Evolutionary conservation across 2,888 invertebrate genomes (phyloP).

Genomic region (Anagyrus pseudococci): DNA sequence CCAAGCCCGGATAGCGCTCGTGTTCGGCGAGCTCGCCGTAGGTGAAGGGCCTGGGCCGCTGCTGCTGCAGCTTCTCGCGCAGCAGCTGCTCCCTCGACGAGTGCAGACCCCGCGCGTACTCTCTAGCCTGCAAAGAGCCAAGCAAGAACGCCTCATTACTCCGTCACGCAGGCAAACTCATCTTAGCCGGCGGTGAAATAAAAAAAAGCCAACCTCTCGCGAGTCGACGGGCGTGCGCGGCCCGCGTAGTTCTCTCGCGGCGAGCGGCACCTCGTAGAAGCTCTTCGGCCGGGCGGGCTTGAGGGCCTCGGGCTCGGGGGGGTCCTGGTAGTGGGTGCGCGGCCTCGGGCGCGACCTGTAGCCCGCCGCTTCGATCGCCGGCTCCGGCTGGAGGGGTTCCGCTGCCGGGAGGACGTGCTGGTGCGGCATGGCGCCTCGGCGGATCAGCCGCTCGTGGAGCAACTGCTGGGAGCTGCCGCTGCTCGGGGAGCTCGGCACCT

Average conservation of each 20-base stretch:
- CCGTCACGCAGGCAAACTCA: too few species aligned
- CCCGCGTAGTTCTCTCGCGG: conserved; percentile 54
- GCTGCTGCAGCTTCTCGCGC: conserved; percentile 32
- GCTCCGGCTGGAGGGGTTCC: conserved; percentile 9
- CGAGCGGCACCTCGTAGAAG: conserved; percentile 57
- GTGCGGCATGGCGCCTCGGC: conserved; percentile 37
- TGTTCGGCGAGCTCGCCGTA: conserved; percentile 66
- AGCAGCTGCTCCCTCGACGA: conserved; percentile 19
- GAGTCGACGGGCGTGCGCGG: conserved; percentile 51
- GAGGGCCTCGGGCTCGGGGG: conserved; percentile 52
- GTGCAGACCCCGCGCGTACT: conserved; percentile 34
- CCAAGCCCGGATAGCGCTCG: conserved; percentile 66
- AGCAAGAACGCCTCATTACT: too few species aligned
- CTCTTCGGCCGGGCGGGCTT: conserved; percentile 57
- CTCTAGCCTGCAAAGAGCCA: conserved; percentile 16
- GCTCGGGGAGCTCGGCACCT: conserved; percentile 1
- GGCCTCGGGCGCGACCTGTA: conserved; percentile 41
- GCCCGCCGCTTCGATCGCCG: conserved; percentile 47
- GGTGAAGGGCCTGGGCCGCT: conserved; percentile 51
- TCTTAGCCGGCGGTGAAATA: too few species aligned
- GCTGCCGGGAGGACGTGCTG: conserved; percentile 16
- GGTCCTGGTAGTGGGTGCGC: conserved; percentile 54
- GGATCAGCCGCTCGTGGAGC: conserved; percentile 44
- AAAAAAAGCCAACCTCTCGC: conserved; percentile 44
- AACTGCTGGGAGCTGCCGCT: not conserved